phyloP scores from a whole-genome alignment of 2,888 invertebrate species.

The Eremobia ochroleuca region DNA sequence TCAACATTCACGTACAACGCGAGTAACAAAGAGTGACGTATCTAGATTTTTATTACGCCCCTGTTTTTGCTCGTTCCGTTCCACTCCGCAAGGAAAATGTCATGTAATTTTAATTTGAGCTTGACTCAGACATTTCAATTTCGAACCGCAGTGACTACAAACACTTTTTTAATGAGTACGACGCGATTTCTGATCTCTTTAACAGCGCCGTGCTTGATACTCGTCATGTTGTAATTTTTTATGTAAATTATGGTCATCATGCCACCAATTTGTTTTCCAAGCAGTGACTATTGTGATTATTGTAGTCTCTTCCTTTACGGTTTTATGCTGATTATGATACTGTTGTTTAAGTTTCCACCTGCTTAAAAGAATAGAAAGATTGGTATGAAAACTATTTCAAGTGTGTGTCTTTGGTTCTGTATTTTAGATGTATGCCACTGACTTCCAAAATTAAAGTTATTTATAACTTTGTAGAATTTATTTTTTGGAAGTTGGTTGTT shows the following conservation, averaged over 20 bases:
- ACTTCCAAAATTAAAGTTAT: no score
- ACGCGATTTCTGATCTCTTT: slow-evolving; percentile 18
- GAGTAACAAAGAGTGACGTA: slow-evolving; percentile 63
- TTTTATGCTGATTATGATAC: background rate
- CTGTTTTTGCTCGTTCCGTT: slow-evolving; percentile 47
- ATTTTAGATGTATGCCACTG: no score
- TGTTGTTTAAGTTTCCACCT: background rate
- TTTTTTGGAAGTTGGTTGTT: no score
- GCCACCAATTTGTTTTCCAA: background rate
- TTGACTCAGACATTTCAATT: slow-evolving; percentile 55
- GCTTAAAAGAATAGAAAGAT: background rate
- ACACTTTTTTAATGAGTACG: slow-evolving; percentile 54
- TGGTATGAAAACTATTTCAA: background rate
- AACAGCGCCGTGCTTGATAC: slow-evolving; percentile 2
- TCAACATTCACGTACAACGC: slow-evolving; percentile 62
- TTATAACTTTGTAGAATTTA: background rate
- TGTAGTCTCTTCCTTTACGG: background rate
- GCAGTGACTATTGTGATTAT: background rate
- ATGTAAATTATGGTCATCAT: slow-evolving; percentile 1
- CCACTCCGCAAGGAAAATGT: slow-evolving; percentile 45
- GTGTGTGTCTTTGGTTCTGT: background rate
- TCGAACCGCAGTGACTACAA: slow-evolving; percentile 48
- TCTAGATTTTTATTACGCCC: slow-evolving; percentile 62
- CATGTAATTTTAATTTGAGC: slow-evolving; percentile 62
- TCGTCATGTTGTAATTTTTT: slow-evolving; percentile 12